A percentile compares a stretch with the other conserved stretches of the same genome.
Conservation (phyloP, 2,888 invertebrate genomes). For the Agrilus cyanescens region DNA sequence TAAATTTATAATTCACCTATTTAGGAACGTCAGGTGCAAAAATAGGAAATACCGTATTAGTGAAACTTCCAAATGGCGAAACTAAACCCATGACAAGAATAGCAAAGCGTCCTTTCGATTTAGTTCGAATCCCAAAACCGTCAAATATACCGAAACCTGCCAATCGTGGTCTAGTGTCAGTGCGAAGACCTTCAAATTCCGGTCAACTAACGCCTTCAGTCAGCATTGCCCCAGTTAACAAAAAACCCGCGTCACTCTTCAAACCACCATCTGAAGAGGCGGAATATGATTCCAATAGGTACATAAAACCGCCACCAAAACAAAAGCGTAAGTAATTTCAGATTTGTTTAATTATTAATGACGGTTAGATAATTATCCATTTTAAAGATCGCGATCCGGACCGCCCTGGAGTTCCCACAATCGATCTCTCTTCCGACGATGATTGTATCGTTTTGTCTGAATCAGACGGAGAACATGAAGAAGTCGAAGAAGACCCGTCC, state of each 20-base stretch:
- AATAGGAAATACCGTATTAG: slow-evolving; percentile 34
- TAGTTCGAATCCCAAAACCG: slow-evolving; percentile 30
- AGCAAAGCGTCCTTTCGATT: slow-evolving; percentile 31
- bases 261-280: slow-evolving; percentile 20
- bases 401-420: slow-evolving; percentile 50
- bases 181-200: slow-evolving; percentile 15
- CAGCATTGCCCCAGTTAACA: slow-evolving; percentile 38
- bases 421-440: slow-evolving; percentile 64
- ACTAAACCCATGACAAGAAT: slow-evolving; percentile 35
- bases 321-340: slow-evolving; percentile 17
- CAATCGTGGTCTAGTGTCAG: slow-evolving; percentile 12
- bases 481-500: slow-evolving; percentile 77
- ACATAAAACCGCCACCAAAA: slow-evolving; percentile 16
- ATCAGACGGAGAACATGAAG: slow-evolving; percentile 66
- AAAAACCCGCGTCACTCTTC: slow-evolving; percentile 19
- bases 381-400: not conserved
- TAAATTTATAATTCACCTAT: too few relatives aligned
- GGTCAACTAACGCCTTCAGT: slow-evolving; percentile 38
- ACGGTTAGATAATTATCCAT: not conserved
- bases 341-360: not conserved
- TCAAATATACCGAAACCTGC: slow-evolving; percentile 16
- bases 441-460: slow-evolving; percentile 82
- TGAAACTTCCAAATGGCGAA: slow-evolving; percentile 36
- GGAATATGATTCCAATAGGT: slow-evolving; percentile 23
- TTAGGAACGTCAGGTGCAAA: slow-evolving; percentile 29